Percentiles rank a stretch among this genome's conserved stretches.
phyloP scores from a whole-genome alignment of 2,797 vertebrate species.

The Nasua narica region DNA sequence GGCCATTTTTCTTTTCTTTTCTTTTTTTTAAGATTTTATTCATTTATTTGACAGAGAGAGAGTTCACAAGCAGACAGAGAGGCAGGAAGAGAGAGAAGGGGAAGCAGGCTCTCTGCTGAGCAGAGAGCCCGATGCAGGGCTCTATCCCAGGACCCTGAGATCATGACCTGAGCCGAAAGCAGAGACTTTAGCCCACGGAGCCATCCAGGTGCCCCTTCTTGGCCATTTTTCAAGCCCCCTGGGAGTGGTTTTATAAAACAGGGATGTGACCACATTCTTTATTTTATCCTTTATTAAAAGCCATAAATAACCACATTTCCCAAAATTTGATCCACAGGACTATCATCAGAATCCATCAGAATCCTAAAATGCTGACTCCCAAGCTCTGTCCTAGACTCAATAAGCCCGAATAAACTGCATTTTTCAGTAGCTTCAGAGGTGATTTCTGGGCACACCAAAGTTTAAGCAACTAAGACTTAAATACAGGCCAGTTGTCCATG shows the following conservation, averaged over 20 bases:
- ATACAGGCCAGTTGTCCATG: not conserved
- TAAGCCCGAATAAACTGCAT: not conserved
- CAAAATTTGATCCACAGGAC: not conserved
- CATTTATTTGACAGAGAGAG: no score
- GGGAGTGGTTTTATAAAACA: not conserved
- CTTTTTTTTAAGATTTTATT: no score
- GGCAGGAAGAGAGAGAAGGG: no score
- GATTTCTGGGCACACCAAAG: not conserved
- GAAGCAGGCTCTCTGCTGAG: no score
- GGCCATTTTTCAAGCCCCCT: not conserved
- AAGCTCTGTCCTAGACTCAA: not conserved
- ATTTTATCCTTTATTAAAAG: not conserved
- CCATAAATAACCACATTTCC: not conserved
- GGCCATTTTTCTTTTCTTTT: not conserved
- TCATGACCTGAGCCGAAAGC: no score
- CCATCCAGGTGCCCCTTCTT: no score
- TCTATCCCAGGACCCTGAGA: no score
- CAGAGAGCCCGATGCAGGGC: no score
- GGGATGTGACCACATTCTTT: not conserved
- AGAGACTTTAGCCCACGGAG: no score
- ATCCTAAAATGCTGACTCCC: not conserved
- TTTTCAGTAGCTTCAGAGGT: not conserved
- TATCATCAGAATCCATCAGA: constrained; percentile 3
- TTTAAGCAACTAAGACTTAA: not conserved
- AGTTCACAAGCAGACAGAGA: no score